Percentiles rank a stretch among this genome's conserved stretches.
Evolutionary conservation across 2,797 vertebrate genomes (phyloP).

Genomic region (Nannoperca australis): DNA sequence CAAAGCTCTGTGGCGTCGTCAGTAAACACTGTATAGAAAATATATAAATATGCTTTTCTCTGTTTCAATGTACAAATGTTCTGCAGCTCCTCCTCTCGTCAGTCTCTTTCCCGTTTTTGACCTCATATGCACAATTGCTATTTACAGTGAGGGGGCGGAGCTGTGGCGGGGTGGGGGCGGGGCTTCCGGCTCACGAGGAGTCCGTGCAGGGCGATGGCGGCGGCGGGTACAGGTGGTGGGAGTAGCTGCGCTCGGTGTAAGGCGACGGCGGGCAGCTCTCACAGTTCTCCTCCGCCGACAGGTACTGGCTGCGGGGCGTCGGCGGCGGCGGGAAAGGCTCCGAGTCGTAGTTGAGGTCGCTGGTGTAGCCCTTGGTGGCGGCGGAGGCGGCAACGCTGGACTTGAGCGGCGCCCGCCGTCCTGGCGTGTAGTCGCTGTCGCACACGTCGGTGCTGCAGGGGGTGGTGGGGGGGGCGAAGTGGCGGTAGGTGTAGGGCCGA

Average conservation of each 20-base stretch:
- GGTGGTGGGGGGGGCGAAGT: slow-evolving; percentile 96
- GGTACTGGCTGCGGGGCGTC: slow-evolving; percentile 96
- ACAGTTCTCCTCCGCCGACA: slow-evolving; percentile 97
- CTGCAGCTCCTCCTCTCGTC: slow-evolving; percentile 75
- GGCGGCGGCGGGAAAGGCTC: slow-evolving; percentile 96
- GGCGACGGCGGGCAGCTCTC: slow-evolving; percentile 98
- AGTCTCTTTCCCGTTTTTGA: slow-evolving; percentile 82
- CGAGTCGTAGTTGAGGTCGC: slow-evolving; percentile 97
- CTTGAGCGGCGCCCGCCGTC: slow-evolving; percentile 88
- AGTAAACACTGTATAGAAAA: slow-evolving; percentile 97
- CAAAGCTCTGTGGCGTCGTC: slow-evolving; percentile 95
- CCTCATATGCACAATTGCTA: slow-evolving; percentile 86
- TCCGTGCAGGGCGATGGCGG: slow-evolving; percentile 97
- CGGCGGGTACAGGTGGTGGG: slow-evolving; percentile 96
- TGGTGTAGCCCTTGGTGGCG: slow-evolving; percentile 96
- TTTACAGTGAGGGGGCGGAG: slow-evolving; percentile 87
- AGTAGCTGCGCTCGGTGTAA: slow-evolving; percentile 96
- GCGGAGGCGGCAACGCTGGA: slow-evolving; percentile 77
- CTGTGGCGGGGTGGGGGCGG: slow-evolving; percentile 21
- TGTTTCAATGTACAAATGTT: slow-evolving; percentile 94
- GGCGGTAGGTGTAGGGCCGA: slow-evolving; percentile 94
- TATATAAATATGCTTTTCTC: slow-evolving; percentile 98
- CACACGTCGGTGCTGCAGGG: slow-evolving; percentile 98
- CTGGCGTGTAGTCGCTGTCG: slow-evolving; percentile 97
- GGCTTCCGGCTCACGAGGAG: slow-evolving; percentile 91